Base-by-base conservation (phyloP, 2,797 vertebrate genomes). In the Mycteria americana region DNA sequence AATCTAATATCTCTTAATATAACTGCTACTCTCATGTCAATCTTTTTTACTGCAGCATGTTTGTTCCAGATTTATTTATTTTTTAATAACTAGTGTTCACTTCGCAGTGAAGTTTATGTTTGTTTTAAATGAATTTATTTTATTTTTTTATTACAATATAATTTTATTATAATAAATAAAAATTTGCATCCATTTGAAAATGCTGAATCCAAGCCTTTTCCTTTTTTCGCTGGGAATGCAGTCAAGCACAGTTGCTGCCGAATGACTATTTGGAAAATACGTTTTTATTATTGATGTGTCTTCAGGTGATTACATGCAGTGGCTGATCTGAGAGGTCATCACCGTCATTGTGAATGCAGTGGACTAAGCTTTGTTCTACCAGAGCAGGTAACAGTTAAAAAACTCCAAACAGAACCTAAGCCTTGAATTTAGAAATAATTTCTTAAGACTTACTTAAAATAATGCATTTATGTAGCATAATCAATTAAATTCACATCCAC, bases 231-330 rank as follows among this genome's bases (percentile, higher is more conserved):
- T 51, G 88, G 92, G 89, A 96, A 63, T 95, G 72, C 56, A 95
- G 81, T 95, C 67, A 97, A 82, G 94, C 68, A 88, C 5, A 79
- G n/a, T 53, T 67, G 14, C 5, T 33, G 85, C 51, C 23, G 43
- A 94, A 64, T 85, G 96, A 85, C 81, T 87, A 60, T 50, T 70
- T 67, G 35, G 28, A 92, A 98, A 96, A 95, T 83, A 88, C 43
- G 67, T 51, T 89, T 91, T 83, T 92, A 85, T 92, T 95, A 62
- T 73, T 68, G 54, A 89, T 93, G 89, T 85, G 41, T 93, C 89
- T 97, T 95, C 78, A 94, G 64, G 70, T 97, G 93, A 91, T 91
- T 94, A 75, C 76, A 68, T 15, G 28, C 94, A 91, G 93, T 89
- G 83, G 90, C 84, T 93, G 77, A 85, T 78, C 89, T 94, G 95